phyloP scores from a whole-genome alignment of 1,140 invertebrate genomes.

The Meloidogyne floridensis region DNA sequence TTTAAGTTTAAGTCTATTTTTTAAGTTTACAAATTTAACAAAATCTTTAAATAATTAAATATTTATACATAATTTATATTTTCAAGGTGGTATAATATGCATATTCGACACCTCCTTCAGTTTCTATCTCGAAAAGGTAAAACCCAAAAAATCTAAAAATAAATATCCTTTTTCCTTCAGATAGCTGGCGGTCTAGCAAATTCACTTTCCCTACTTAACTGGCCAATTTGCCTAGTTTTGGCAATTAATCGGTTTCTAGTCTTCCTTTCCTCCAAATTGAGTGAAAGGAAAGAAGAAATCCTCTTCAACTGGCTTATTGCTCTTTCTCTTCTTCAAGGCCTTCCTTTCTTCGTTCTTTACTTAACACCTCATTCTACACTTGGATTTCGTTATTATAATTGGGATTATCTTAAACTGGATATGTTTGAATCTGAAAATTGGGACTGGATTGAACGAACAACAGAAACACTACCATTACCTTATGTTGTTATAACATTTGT shows the following conservation, averaged over 20 bases:
- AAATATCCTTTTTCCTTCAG: neutral
- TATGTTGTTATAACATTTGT: neutral
- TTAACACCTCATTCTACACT: slow-evolving; percentile 4
- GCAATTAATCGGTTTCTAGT: slow-evolving; percentile 9
- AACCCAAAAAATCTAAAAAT: neutral
- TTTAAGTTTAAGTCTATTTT: neutral
- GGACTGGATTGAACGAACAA: neutral
- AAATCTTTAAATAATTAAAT: no score
- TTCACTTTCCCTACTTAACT: neutral
- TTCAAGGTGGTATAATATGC: neutral
- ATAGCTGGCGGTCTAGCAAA: slow-evolving; percentile 6
- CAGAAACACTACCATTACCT: neutral
- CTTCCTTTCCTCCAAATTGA: neutral
- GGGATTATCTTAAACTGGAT: slow-evolving; percentile 5
- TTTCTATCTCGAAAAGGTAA: slow-evolving; percentile 1
- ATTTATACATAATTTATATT: neutral
- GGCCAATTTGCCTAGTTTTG: slow-evolving; percentile 9
- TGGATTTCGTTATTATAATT: neutral
- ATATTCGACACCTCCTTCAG: neutral
- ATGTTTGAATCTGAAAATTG: slow-evolving; percentile 12
- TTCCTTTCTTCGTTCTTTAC: neutral
- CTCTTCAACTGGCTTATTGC: neutral
- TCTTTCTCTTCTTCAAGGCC: neutral
- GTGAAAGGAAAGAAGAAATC: neutral
- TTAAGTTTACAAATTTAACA: no score